Evolutionary conservation across 2,888 invertebrate genomes (phyloP).

Genomic region (Selenia dentaria): DNA sequence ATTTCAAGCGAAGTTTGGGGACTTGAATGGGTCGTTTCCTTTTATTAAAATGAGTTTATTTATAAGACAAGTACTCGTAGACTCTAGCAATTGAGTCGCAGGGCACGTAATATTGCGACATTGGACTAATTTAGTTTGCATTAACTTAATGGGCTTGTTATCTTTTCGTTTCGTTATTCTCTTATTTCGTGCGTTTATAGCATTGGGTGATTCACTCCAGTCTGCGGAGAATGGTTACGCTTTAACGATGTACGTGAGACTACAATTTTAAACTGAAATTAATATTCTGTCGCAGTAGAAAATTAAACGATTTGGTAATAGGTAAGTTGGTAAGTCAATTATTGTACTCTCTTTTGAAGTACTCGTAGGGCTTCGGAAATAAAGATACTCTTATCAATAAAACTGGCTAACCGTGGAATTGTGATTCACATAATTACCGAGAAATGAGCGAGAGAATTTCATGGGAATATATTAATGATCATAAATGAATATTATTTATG

Average conservation of each 20-base stretch:
- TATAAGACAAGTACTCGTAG: slow-evolving; percentile 17
- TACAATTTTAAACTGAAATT: background rate
- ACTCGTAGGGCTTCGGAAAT: too few relatives aligned
- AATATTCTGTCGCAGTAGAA: background rate
- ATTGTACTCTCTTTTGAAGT: too few relatives aligned
- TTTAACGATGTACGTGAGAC: background rate
- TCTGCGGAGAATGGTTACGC: background rate
- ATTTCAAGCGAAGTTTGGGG: slow-evolving; percentile 16
- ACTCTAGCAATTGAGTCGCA: slow-evolving; percentile 11
- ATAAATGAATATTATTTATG: too few relatives aligned
- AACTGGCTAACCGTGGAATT: too few relatives aligned
- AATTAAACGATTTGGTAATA: background rate
- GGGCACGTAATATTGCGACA: slow-evolving; percentile 20
- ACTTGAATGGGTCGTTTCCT: slow-evolving; percentile 22
- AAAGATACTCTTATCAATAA: too few relatives aligned
- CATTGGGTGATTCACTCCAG: background rate
- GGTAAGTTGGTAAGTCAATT: too few relatives aligned
- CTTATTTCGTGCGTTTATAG: slow-evolving; percentile 7
- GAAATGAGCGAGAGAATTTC: too few relatives aligned
- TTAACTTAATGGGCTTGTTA: slow-evolving; percentile 18
- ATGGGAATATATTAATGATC: too few relatives aligned
- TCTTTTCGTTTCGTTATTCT: slow-evolving; percentile 7
- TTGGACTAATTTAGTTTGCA: slow-evolving; percentile 14
- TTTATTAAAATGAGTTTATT: slow-evolving; percentile 32
- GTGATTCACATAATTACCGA: too few relatives aligned